Conservation (phyloP, 2,113 vertebrate species). For the Sebastes fasciatus region DNA sequence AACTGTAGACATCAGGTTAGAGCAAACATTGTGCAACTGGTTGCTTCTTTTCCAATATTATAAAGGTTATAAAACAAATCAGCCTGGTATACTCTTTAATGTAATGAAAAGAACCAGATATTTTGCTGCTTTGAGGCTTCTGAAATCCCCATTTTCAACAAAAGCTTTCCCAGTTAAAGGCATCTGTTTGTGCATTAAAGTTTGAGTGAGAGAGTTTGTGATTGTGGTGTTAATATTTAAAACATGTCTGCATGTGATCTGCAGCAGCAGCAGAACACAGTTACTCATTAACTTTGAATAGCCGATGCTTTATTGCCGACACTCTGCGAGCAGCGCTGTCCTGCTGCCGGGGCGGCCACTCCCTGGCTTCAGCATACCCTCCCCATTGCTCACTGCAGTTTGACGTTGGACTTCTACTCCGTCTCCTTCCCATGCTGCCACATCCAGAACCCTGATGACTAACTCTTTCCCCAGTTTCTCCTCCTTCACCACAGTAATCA, state of each 20-base stretch:
- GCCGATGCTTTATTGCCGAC: constrained; percentile 15
- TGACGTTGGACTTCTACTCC: constrained; percentile 30
- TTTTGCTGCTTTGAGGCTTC: neutral
- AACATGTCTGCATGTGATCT: neutral
- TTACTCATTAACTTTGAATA: constrained; percentile 31
- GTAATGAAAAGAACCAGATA: neutral
- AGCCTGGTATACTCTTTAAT: neutral
- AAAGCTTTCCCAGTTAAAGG: neutral
- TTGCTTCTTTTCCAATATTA: neutral
- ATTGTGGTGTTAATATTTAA: neutral
- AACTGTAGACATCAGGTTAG: neutral
- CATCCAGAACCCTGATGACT: constrained; percentile 73
- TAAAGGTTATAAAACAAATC: neutral
- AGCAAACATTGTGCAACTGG: neutral
- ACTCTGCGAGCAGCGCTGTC: neutral
- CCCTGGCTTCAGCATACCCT: constrained; percentile 47
- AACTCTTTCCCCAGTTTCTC: constrained; percentile 71
- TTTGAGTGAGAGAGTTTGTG: neutral
- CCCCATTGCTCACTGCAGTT: constrained; percentile 48
- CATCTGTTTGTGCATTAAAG: neutral
- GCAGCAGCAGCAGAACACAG: neutral
- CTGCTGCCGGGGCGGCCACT: constrained; percentile 38
- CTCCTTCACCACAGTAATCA: constrained; percentile 59
- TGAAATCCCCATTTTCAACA: neutral
- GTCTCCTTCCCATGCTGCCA: constrained; percentile 43